phyloP scores from a whole-genome alignment of 2,113 vertebrate species.

The Ammodytes marinus region DNA sequence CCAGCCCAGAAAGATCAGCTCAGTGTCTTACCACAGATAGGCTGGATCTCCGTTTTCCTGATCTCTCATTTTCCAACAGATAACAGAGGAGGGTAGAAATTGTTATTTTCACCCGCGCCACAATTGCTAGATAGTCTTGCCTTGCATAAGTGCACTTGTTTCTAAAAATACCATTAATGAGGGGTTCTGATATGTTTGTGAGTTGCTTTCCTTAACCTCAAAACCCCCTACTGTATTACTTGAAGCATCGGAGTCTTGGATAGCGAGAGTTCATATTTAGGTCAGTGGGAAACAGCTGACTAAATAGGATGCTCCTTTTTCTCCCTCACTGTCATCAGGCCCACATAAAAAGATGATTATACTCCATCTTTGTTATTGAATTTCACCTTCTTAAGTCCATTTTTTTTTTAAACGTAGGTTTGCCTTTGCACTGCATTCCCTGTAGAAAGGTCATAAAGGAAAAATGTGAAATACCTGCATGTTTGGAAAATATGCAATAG shows the following conservation, averaged over 20 bases:
- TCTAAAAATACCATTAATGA: conserved; percentile 80
- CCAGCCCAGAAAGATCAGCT: conserved; percentile 46
- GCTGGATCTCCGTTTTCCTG: conserved; percentile 43
- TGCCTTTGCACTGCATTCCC: conserved; percentile 6
- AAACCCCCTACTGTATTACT: conserved; percentile 56
- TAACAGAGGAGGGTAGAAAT: conserved; percentile 39
- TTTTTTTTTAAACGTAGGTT: too few species aligned
- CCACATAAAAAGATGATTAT: conserved; percentile 24
- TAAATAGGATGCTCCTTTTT: conserved; percentile 50
- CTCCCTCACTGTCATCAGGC: conserved; percentile 17
- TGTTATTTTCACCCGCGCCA: conserved; percentile 59
- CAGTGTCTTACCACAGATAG: conserved; percentile 50
- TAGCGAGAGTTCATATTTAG: conserved; percentile 64
- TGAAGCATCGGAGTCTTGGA: conserved; percentile 28
- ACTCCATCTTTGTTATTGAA: conserved; percentile 16
- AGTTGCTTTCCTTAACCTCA: conserved; percentile 45
- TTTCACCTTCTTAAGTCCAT: conserved; percentile 31
- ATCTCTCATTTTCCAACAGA: conserved; percentile 59
- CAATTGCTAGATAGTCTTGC: conserved; percentile 56
- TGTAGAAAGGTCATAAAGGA: conserved; percentile 16
- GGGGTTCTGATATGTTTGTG: conserved; percentile 62
- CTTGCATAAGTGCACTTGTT: conserved; percentile 59
- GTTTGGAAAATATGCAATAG: conserved; percentile 42
- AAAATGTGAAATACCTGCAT: conserved; percentile 36
- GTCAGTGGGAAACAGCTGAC: conserved; percentile 66